phyloP scores from a whole-genome alignment of 2,888 invertebrate species.

The Trissolcus japonicus region DNA sequence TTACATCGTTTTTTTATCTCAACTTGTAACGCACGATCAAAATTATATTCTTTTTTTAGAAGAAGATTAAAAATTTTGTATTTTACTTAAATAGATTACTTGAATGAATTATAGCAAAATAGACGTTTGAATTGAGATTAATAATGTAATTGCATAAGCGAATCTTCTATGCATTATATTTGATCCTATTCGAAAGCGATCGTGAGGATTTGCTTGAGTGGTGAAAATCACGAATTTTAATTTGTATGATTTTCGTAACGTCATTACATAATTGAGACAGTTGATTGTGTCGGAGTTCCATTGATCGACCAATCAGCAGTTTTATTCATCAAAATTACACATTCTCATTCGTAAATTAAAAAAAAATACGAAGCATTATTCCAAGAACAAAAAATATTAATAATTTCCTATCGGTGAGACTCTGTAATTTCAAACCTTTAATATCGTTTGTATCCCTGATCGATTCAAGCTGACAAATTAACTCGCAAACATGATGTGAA shows the following conservation, averaged over 20 bases:
- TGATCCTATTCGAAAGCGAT: slow-evolving; percentile 36
- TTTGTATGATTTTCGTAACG: slow-evolving; percentile 27
- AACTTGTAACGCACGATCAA: no score
- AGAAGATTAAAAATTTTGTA: no score
- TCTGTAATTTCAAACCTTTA: no score
- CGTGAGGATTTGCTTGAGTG: slow-evolving; percentile 19
- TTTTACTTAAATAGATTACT: slow-evolving; percentile 35
- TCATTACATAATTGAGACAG: slow-evolving; percentile 7
- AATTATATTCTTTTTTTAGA: no score
- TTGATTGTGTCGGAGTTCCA: background rate
- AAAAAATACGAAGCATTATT: no score
- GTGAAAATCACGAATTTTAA: slow-evolving; percentile 49
- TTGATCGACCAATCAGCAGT: slow-evolving; percentile 5
- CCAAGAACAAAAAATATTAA: no score
- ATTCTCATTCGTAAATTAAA: no score
- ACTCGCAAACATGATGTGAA: no score
- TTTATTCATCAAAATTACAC: no score
- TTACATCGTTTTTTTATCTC: slow-evolving; percentile 15
- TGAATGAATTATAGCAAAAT: slow-evolving; percentile 45
- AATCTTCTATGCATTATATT: slow-evolving; percentile 40
- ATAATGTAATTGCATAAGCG: slow-evolving; percentile 52
- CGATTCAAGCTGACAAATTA: no score
- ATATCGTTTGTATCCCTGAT: no score
- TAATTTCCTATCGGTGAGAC: no score
- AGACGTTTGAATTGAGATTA: slow-evolving; percentile 51